A percentile compares a stretch with the other conserved stretches of the same genome.
Conservation (phyloP, 2,888 invertebrate species). For the Epirrita christyi region DNA sequence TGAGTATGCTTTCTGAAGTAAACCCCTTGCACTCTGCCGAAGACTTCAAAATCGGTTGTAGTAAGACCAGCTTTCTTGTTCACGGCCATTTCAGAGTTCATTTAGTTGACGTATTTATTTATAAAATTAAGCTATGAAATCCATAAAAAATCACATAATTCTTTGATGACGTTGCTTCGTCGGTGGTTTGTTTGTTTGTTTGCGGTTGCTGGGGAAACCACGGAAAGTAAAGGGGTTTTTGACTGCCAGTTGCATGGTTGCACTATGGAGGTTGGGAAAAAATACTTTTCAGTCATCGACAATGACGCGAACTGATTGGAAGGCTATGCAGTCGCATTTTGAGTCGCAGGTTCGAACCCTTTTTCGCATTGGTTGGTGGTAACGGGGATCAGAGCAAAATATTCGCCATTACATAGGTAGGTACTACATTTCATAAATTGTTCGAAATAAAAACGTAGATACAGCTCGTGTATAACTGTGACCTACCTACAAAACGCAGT, state of each 20-base stretch:
- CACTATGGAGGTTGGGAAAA: slow-evolving; percentile 45
- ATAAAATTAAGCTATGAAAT: background rate
- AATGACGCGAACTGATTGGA: too few species aligned
- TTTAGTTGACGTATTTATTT: slow-evolving; percentile 6
- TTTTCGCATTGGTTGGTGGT: too few species aligned
- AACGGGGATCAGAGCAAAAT: too few species aligned
- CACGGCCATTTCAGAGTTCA: slow-evolving; percentile 27
- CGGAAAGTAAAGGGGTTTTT: slow-evolving; percentile 24
- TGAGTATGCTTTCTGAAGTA: slow-evolving; percentile 87
- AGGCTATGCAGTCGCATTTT: too few species aligned
- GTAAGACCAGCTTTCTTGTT: slow-evolving; percentile 51
- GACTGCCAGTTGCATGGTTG: slow-evolving; percentile 31
- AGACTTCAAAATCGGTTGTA: slow-evolving; percentile 84
- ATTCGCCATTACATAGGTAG: too few species aligned
- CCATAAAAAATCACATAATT: slow-evolving; percentile 2
- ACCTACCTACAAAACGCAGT: background rate
- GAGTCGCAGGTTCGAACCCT: too few species aligned
- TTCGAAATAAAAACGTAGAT: too few species aligned
- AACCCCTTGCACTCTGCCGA: slow-evolving; percentile 86
- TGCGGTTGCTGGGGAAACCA: slow-evolving; percentile 54
- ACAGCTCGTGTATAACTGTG: too few species aligned
- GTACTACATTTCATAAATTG: too few species aligned
- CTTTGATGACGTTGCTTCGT: slow-evolving; percentile 28
- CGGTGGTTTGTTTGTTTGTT: slow-evolving; percentile 43
- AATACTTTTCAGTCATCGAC: too few species aligned